Conservation (phyloP, 2,888 invertebrate species). For the Apamea crenata region DNA sequence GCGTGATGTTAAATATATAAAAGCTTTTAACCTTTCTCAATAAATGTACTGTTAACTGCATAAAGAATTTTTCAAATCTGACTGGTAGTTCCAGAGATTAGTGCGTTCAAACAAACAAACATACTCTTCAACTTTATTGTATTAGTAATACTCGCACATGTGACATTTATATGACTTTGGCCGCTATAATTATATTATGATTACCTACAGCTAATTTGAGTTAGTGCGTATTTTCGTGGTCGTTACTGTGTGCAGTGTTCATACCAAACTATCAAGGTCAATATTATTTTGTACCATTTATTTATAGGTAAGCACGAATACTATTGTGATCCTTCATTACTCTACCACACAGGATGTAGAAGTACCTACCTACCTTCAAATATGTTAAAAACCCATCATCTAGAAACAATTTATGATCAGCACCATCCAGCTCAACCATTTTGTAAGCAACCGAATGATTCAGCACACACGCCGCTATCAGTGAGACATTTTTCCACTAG, state of each 20-base stretch:
- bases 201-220: neutral
- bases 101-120: neutral
- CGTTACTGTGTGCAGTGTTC: neutral
- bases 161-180: slow-evolving; percentile 20
- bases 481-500: neutral
- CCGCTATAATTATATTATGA: neutral
- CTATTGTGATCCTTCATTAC: neutral
- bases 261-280: neutral
- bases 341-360: neutral
- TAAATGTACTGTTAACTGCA: too few relatives aligned
- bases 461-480: neutral
- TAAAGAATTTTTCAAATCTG: too few relatives aligned
- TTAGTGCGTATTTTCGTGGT: slow-evolving; percentile 4
- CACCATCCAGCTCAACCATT: too few relatives aligned
- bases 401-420: neutral
- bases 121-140: neutral
- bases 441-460: too few relatives aligned
- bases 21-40: neutral
- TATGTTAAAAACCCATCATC: neutral
- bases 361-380: neutral
- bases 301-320: neutral
- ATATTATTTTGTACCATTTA: neutral
- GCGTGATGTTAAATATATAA: neutral
- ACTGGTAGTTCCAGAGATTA: neutral
- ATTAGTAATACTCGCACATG: neutral